Evolutionary conservation across 2,888 invertebrate genomes (phyloP), one percentile per base, ranked within the genome.

Genomic region (Scaptomyza parva): DNA sequence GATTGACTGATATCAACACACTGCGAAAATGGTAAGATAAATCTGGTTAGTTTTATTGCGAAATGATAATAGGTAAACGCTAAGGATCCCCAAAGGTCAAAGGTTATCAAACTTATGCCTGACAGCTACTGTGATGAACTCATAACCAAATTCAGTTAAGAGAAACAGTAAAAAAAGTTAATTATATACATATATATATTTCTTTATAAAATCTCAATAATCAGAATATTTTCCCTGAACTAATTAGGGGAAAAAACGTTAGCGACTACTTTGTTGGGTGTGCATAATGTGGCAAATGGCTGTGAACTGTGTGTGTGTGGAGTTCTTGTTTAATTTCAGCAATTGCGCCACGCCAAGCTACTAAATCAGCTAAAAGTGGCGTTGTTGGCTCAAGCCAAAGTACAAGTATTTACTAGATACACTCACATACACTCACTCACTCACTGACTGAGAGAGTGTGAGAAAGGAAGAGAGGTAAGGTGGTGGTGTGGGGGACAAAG

Each of bases 291-390:
- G 40, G 40, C 40, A 40, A 37, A 20, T 8, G 33, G 45, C 24
- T 35, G 8, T 40, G 30, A 44, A 37, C 37, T 40, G 57, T 43
- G 45, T 48, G 55, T 39, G 57, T 43, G 43, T 47, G 54, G 52
- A 57, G 66, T 68, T 72, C 67, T 72, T 78, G 70, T 79, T 72
- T 77, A 86, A 81, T 77, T 84, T 75, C 65, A 69, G 67, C 73
- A 71, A 84, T 66, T 76, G 66, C 67, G 52, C 61, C 65, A 45
- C 14, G 55, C 52, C 51, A 65, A 54, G 72, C 75, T 55, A 81
- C 75, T 79, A 82, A 78, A 85, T 82, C 76, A 85, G 70, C 71
- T 60, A 62, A 58, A 50, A 35, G 51, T 57, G 53, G 50, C 57
- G 54, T 52, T 33, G 33, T 48, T 64, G 63, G 62, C 67, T 47